Evolutionary conservation across 2,888 invertebrate genomes (phyloP).

Genomic region (Lissonota sp.): DNA sequence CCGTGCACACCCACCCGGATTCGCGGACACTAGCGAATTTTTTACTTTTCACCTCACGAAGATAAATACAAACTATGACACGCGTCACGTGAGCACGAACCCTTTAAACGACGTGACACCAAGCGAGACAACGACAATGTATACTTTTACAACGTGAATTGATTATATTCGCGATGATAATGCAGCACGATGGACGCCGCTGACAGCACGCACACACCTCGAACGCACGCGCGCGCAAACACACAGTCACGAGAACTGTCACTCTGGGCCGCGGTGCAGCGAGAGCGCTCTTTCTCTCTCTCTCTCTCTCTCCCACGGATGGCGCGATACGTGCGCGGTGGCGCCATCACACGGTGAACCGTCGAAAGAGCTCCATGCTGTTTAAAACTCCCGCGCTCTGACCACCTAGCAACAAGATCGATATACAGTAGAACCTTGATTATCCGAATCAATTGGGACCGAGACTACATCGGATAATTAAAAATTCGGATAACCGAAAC

Average conservation of each 20-base stretch:
- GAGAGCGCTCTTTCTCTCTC: not conserved
- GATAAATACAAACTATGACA: not conserved
- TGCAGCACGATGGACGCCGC: slow-evolving; percentile 71
- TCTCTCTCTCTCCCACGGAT: too few species aligned
- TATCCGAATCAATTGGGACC: too few species aligned
- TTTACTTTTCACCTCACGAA: not conserved
- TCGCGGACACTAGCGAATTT: slow-evolving; percentile 43
- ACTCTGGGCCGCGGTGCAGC: slow-evolving; percentile 46
- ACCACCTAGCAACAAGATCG: slow-evolving; percentile 76
- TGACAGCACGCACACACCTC: slow-evolving; percentile 78
- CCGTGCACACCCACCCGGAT: slow-evolving; percentile 79
- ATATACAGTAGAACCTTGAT: too few species aligned
- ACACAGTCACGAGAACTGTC: slow-evolving; percentile 59
- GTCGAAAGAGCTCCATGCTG: not conserved
- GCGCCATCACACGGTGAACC: slow-evolving; percentile 67
- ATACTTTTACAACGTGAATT: slow-evolving; percentile 3
- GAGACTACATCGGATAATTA: too few species aligned
- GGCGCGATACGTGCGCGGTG: slow-evolving; percentile 46
- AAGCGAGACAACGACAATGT: not conserved
- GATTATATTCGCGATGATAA: slow-evolving; percentile 75
- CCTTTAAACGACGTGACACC: not conserved
- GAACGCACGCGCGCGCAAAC: slow-evolving; percentile 1
- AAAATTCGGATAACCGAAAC: too few species aligned
- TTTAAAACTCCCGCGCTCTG: slow-evolving; percentile 53
- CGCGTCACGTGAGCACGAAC: not conserved